Base-by-base conservation (phyloP, 2,113 vertebrate species). In the Chamaea fasciata region DNA sequence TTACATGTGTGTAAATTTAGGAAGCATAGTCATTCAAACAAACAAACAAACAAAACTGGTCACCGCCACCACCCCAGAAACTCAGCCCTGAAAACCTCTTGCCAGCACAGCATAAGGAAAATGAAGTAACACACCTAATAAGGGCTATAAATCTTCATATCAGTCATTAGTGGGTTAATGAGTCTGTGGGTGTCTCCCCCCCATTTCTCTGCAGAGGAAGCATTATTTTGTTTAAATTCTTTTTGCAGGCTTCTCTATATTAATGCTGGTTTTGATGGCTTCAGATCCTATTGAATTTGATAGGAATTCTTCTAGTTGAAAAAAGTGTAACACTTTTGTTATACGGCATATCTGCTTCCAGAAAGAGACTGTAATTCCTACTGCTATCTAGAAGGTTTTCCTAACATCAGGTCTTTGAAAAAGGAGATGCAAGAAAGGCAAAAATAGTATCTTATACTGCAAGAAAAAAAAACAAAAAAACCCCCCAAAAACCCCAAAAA, bases 31-130 rank as follows among this genome's bases (percentile, higher is more conserved):
- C 20, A 80, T 28, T 79, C n/a, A 71, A 77, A 88, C 18, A 69
- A 4, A 11, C 2, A 56, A 56, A 8, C 4, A 35, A 83, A 13
- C 5, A 35, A 69, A 41, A 33, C 19, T 1, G 0, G 3, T n/a
- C 60, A 35, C 11, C 21, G 31, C 14, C n/a, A 46, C 31, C 37
- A 31, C 6, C 9, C 28, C 8, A 59, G 35, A 91, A 86, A 74
- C 3, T 4, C 24, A 82, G 28, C 12, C 23, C 47, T 50, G 13
- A 64, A 84, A 73, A 44, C 7, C 19, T 87, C 26, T 75, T 94
- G 41, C 9, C 33, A 62, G 30, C 7, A 18, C 6, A 74, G 14
- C 33, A 10, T 37, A 41, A 57, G 55, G 17, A 39, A 63, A 76
- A 33, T 44, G 15, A 81, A 71, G 83, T 78, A 65, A 17, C 16